Base-by-base conservation (phyloP, 2,888 invertebrate genomes). In the Slavum lentiscoides region DNA sequence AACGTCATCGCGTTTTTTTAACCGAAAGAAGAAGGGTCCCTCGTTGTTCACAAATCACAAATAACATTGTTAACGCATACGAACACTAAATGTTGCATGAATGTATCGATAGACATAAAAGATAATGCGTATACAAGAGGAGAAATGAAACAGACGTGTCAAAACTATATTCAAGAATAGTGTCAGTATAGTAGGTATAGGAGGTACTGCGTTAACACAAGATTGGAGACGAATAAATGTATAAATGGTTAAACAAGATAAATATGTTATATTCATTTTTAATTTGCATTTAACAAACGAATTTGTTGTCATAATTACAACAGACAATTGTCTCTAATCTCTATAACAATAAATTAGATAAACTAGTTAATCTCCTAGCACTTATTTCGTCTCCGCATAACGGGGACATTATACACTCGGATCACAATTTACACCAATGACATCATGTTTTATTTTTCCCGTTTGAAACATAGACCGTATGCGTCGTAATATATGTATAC, bases 361-460 rank as follows among this genome's bases (percentile, higher is more conserved):
- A 1, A 9, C 23, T 53, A 64, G 37, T 74, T 64, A 61, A 62
- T 74, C 13, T 74, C 15, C 7, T 37, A 58, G 30, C 62, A 64
- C 39, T 74, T 53, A 55, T 43, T 64, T 64, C 5, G 17, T 64
- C 9, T 15, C 8, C 37, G 55, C 53, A 66, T 55, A 55, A 55
- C 37, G 37, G 37, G 37, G 53, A 55, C 64, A 64, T 74, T 19
- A 19, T 49, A 61, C 53, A 64, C 30, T 73, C 59, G 61, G 43
- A 49, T 61, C 23, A 49, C 43, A 61, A 74, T 73, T 62, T 37
- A 74, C 3, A 30, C n/a, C 13, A 64, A 74, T 53, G 53, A 64
- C 49, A 74, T 53, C 15, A 66, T 74, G 37, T n/a, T 74, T 74
- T n/a, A n/a, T n/a, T 59, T 64, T 49, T 49, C 9, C 9, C 17